Percentiles rank a stretch among this genome's conserved stretches.
phyloP scores from a whole-genome alignment of 1,140 invertebrate genomes.

The Sycobia sp. region DNA sequence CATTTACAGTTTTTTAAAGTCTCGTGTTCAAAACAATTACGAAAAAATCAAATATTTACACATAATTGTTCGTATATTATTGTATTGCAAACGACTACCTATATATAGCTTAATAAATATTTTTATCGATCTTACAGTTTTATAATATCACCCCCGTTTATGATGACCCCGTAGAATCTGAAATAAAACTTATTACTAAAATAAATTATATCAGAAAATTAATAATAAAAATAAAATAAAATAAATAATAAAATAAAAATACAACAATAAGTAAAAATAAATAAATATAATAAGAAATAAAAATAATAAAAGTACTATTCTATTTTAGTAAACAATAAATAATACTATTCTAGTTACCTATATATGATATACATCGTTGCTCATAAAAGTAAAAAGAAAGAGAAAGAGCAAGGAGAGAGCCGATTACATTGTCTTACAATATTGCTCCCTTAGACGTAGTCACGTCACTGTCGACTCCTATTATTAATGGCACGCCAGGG shows the following conservation, averaged over 20 bases:
- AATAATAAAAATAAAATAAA: neutral
- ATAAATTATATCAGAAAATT: no score
- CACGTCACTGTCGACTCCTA: neutral
- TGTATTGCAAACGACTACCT: neutral
- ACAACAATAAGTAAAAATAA: no score
- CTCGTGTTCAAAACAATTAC: no score
- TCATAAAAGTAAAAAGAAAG: neutral
- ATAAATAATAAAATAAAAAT: neutral
- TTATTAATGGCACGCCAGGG: neutral
- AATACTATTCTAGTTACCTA: neutral
- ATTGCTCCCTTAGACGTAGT: neutral
- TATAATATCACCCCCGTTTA: no score
- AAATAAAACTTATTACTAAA: no score
- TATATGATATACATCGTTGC: neutral
- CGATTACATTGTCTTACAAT: conserved; percentile 40
- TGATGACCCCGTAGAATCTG: no score
- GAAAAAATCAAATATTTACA: no score
- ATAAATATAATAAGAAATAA: neutral
- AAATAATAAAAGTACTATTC: neutral
- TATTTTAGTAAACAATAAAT: neutral
- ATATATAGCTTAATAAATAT: no score
- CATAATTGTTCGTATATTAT: neutral
- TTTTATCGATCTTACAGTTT: no score
- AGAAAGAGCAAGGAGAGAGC: neutral
- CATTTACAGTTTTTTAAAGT: no score